phyloP scores from a whole-genome alignment of 2,113 vertebrate genomes.

The Turnix velox region DNA sequence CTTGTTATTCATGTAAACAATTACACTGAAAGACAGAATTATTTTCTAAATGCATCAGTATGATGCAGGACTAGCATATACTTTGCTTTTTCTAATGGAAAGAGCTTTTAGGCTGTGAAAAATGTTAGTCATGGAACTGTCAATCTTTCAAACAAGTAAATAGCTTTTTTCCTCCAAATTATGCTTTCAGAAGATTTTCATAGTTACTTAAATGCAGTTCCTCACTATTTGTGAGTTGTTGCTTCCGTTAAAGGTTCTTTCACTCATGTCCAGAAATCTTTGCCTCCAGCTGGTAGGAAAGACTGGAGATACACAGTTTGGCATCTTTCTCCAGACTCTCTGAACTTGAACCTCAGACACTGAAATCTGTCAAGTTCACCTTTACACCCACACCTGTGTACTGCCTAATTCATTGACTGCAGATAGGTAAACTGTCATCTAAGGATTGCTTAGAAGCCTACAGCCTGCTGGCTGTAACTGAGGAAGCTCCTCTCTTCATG shows the following conservation, averaged over 20 bases:
- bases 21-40: constrained; percentile 21
- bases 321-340: not conserved
- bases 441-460: not conserved
- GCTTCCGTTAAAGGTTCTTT: not conserved
- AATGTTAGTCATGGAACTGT: constrained; percentile 39
- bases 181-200: not conserved
- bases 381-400: not conserved
- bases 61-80: not conserved
- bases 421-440: not conserved
- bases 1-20: constrained; percentile 8
- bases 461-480: not conserved
- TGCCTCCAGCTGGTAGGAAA: not conserved
- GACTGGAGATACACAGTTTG: not conserved
- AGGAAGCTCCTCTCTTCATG: not conserved
- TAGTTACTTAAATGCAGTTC: not conserved
- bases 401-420: not conserved
- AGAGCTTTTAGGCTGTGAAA: not conserved
- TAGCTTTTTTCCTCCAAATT: not conserved
- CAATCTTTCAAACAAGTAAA: constrained; percentile 37
- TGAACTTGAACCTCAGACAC: not conserved
- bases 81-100: constrained; percentile 34
- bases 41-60: constrained; percentile 36
- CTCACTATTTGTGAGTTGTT: not conserved
- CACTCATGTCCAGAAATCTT: not conserved
- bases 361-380: not conserved